Conservation (phyloP, 1,140 invertebrate species). For the Patella vulgata region DNA sequence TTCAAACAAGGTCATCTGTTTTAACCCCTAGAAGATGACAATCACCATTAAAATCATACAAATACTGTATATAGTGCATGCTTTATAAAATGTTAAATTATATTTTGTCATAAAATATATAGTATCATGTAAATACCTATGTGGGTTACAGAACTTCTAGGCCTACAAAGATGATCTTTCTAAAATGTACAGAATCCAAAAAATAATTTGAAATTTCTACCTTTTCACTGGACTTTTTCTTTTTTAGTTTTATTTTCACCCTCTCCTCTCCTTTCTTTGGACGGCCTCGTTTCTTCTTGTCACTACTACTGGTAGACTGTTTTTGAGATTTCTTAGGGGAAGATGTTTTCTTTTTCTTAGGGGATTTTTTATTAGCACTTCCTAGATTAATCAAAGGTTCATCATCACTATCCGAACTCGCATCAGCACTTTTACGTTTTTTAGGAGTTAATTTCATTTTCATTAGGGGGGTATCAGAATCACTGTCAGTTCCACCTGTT, state of each 20-base stretch:
- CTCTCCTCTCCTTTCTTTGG: conserved; percentile 24
- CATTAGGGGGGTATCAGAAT: conserved; percentile 40
- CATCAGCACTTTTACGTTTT: too few species aligned
- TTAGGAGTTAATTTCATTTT: conserved; percentile 20
- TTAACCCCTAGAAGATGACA: conserved; percentile 48
- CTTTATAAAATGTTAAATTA: too few species aligned
- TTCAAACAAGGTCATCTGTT: conserved; percentile 65
- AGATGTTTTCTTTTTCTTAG: conserved; percentile 11
- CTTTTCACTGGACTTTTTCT: conserved; percentile 6
- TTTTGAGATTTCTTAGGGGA: conserved; percentile 17
- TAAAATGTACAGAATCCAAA: not conserved
- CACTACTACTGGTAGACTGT: too few species aligned
- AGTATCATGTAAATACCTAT: too few species aligned
- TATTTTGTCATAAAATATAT: too few species aligned
- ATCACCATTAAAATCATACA: conserved; percentile 3
- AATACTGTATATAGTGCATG: not conserved
- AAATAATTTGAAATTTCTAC: not conserved
- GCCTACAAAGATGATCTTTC: not conserved
- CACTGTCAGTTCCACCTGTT: conserved; percentile 26
- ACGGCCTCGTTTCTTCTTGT: conserved; percentile 27
- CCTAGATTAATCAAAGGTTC: too few species aligned
- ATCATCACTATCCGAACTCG: too few species aligned
- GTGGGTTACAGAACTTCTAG: not conserved
- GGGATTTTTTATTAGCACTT: too few species aligned
- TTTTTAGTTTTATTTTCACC: conserved; percentile 10